Evolutionary conservation across 2,113 vertebrate species (phyloP).

Genomic region (Hippocampus mohnikei): DNA sequence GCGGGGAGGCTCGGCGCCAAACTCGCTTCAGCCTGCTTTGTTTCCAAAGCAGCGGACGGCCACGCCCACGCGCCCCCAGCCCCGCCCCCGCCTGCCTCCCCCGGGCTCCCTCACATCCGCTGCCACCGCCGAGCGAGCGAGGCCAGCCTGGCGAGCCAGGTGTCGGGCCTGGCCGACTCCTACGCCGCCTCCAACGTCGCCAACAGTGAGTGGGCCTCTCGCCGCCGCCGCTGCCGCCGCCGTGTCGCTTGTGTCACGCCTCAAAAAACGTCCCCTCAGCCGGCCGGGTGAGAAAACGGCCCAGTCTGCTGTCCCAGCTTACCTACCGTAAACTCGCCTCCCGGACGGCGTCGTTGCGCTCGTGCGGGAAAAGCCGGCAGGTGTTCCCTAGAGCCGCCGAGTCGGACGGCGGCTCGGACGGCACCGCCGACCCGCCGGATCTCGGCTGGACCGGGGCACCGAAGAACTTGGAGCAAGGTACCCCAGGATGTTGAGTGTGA

Average conservation of each 20-base stretch:
- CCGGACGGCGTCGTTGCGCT: slow-evolving; percentile 62
- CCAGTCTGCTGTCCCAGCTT: slow-evolving; percentile 84
- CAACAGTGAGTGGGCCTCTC: slow-evolving; percentile 82
- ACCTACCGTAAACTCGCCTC: slow-evolving; percentile 72
- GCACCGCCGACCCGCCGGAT: slow-evolving; percentile 47
- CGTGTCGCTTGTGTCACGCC: slow-evolving; percentile 29
- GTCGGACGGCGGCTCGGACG: slow-evolving; percentile 55
- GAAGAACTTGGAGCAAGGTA: slow-evolving; percentile 85
- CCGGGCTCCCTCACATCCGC: slow-evolving; percentile 74
- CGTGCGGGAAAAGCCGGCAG: slow-evolving; percentile 55
- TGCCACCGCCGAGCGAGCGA: slow-evolving; percentile 84
- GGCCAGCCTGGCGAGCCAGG: slow-evolving; percentile 94
- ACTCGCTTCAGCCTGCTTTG: neutral
- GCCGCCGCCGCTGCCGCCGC: slow-evolving; percentile 27
- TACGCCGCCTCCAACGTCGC: slow-evolving; percentile 90
- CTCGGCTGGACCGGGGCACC: slow-evolving; percentile 64
- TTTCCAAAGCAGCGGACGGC: slow-evolving; percentile 57
- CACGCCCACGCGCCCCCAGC: slow-evolving; percentile 67
- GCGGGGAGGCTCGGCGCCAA: too few species aligned
- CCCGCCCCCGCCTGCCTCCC: slow-evolving; percentile 77
- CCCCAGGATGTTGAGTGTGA: slow-evolving; percentile 47
- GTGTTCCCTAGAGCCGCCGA: slow-evolving; percentile 53
- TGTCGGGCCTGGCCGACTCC: slow-evolving; percentile 88
- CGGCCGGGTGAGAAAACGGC: slow-evolving; percentile 72
- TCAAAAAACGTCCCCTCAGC: slow-evolving; percentile 73